A percentile compares a stretch with the other conserved stretches of the same genome.
These are phyloP conservation scores for Pristionchus arcanus DNA, from an alignment of 2,888 invertebrate species.

Conservation along the genomic window DNA sequence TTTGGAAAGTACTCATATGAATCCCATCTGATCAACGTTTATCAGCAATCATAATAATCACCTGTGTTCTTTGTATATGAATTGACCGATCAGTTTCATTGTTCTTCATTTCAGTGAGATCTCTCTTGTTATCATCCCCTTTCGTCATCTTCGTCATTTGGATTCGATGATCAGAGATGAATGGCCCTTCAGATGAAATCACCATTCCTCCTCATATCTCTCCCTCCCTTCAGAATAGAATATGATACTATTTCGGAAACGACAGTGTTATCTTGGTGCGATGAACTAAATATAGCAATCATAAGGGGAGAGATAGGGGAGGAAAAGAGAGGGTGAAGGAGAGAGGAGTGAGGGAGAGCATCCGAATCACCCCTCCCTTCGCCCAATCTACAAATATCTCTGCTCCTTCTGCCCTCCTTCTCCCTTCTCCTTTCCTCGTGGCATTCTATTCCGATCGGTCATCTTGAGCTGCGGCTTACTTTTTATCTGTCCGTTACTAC, in stretches of 20 bases:
- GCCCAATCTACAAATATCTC: constrained; percentile 12
- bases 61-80: too few relatives aligned
- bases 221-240: constrained; percentile 22
- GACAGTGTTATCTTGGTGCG: constrained; percentile 17
- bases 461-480: background rate
- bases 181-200: background rate
- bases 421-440: background rate
- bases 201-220: background rate
- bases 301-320: background rate
- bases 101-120: background rate
- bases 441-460: background rate
- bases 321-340: background rate
- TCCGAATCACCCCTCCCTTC: constrained; percentile 5
- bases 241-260: constrained; percentile 2
- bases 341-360: background rate
- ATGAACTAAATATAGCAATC: background rate
- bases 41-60: too few relatives aligned
- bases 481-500: background rate
- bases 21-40: too few relatives aligned
- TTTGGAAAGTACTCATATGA: too few relatives aligned
- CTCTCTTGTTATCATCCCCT: background rate
- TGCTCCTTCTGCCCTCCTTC: background rate
- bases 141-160: background rate
- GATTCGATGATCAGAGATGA: background rate
- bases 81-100: too few relatives aligned